These are phyloP conservation scores for Caenorhabditis angaria DNA, from an alignment of 2,888 invertebrate species.

Conservation along the genomic window DNA sequence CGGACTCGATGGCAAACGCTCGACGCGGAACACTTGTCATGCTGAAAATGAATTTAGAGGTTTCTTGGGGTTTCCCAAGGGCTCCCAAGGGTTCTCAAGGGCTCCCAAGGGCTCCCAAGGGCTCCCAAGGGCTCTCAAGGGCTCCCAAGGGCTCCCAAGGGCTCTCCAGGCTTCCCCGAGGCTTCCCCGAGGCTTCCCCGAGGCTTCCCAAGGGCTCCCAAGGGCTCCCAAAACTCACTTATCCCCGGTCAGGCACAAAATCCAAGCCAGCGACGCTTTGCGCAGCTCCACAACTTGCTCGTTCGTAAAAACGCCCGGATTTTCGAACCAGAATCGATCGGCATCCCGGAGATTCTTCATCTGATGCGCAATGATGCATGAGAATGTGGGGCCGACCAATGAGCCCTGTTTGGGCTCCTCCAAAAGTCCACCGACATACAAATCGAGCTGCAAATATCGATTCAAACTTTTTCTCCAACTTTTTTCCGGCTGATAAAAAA, in stretches of 20 bases:
- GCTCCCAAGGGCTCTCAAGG: neutral
- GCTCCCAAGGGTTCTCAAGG: neutral
- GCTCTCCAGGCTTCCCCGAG: too few species aligned
- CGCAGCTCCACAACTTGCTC: slow-evolving; percentile 53
- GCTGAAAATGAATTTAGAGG: slow-evolving; percentile 20
- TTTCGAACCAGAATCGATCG: slow-evolving; percentile 33
- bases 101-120: too few species aligned
- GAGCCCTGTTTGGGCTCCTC: slow-evolving; percentile 74
- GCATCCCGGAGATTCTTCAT: slow-evolving; percentile 70
- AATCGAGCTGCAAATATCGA: slow-evolving; percentile 71
- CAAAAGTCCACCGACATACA: slow-evolving; percentile 75
- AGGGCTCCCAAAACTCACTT: slow-evolving; percentile 24
- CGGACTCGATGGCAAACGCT: slow-evolving; percentile 51
- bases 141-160: neutral
- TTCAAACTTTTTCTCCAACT: neutral
- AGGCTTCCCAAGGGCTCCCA: neutral
- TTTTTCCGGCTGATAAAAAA: neutral
- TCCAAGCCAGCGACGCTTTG: slow-evolving; percentile 46
- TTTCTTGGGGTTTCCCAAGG: neutral
- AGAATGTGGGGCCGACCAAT: slow-evolving; percentile 74
- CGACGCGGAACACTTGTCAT: slow-evolving; percentile 43
- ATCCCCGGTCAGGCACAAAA: slow-evolving; percentile 55
- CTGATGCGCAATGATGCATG: slow-evolving; percentile 75
- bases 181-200: too few species aligned
- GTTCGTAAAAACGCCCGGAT: slow-evolving; percentile 59